These are phyloP conservation scores for Porites australiensis DNA, from an alignment of 64 coral and sea anemone species.

Conservation along the genomic window DNA sequence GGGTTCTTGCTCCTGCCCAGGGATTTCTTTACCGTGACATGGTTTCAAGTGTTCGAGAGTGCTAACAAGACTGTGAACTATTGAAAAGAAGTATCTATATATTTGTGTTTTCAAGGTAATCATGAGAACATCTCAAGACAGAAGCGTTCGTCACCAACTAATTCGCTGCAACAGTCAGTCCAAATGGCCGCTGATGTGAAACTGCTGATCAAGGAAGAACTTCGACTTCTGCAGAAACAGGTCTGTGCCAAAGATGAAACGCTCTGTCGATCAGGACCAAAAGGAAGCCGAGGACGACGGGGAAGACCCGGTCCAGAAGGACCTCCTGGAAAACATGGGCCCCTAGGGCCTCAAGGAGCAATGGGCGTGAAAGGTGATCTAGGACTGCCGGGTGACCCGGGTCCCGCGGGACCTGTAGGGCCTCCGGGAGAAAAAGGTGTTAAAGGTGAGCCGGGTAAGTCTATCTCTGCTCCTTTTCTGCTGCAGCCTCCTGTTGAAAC, in stretches of 20 bases:
- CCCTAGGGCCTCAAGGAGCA: constrained; percentile 31
- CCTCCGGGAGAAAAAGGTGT: constrained; percentile 17
- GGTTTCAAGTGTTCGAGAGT: too few species aligned
- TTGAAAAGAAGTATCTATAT: too few species aligned
- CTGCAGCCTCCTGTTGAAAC: constrained; percentile 12
- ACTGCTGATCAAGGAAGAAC: constrained; percentile 6
- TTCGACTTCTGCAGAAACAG: constrained; percentile 34
- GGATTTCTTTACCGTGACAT: too few species aligned
- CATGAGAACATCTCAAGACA: too few species aligned
- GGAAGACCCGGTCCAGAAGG: constrained; percentile 27
- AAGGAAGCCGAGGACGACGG: constrained; percentile 24
- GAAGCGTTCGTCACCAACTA: too few species aligned
- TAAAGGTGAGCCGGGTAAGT: constrained; percentile 37
- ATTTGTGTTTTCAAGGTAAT: too few species aligned
- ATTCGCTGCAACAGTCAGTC: too few species aligned
- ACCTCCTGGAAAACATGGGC: neutral
- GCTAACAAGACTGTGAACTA: too few species aligned
- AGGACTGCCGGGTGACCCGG: constrained; percentile 24
- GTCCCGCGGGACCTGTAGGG: constrained; percentile 48
- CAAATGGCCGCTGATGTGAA: neutral
- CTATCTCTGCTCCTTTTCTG: constrained; percentile 43
- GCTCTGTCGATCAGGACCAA: constrained; percentile 57
- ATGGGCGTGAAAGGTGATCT: constrained; percentile 12
- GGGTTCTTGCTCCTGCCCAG: too few species aligned
- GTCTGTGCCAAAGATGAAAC: constrained; percentile 56